Conservation (phyloP, 2,888 invertebrate species). For the Toxonevra muliebris region DNA sequence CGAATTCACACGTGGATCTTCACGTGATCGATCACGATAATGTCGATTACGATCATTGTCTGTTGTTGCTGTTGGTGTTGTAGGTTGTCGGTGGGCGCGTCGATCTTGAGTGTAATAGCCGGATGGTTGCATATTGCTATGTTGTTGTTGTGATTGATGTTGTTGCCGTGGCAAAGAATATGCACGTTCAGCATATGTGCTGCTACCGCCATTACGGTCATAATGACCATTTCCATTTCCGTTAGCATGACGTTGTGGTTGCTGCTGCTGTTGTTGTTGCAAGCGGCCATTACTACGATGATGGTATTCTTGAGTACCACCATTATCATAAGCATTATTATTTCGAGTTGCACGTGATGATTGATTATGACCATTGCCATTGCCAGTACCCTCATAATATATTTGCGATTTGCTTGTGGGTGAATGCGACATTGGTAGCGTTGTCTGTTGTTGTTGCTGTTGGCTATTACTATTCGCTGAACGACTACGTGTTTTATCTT, state of each 20-base stretch:
- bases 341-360: slow-evolving; percentile 27
- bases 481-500: slow-evolving; percentile 57
- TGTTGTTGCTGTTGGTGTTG: slow-evolving; percentile 18
- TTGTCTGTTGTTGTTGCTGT: slow-evolving; percentile 57
- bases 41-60: slow-evolving; percentile 51
- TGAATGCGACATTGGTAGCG: slow-evolving; percentile 65
- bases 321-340: slow-evolving; percentile 35
- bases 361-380: slow-evolving; percentile 34
- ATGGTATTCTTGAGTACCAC: slow-evolving; percentile 43
- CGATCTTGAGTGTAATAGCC: slow-evolving; percentile 70
- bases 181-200: slow-evolving; percentile 70
- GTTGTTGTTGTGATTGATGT: slow-evolving; percentile 61
- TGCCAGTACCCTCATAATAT: slow-evolving; percentile 55
- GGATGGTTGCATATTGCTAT: slow-evolving; percentile 58
- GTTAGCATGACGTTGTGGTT: slow-evolving; percentile 2
- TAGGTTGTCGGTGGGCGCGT: slow-evolving; percentile 56
- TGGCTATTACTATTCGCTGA: slow-evolving; percentile 45
- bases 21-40: slow-evolving; percentile 58
- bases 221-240: slow-evolving; percentile 33
- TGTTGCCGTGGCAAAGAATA: slow-evolving; percentile 78
- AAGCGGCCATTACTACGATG: slow-evolving; percentile 43
- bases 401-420: slow-evolving; percentile 63
- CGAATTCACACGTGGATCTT: slow-evolving; percentile 57
- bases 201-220: slow-evolving; percentile 50
- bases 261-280: slow-evolving; percentile 35